phyloP scores from a whole-genome alignment of 2,113 vertebrate genomes.

The Macquaria australasica region DNA sequence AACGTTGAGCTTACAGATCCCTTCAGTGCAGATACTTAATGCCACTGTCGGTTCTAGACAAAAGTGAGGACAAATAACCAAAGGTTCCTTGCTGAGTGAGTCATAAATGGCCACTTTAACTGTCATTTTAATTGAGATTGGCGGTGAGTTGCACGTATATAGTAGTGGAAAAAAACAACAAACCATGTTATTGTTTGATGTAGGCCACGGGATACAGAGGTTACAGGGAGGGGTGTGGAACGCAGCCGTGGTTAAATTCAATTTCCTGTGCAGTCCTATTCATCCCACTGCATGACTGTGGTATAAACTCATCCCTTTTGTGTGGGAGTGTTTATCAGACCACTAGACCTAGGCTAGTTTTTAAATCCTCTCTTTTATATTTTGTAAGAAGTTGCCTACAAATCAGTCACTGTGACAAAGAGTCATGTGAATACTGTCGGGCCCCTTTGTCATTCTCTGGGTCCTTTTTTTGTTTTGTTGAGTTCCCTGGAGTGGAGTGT shows the following conservation, averaged over 20 bases:
- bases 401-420: slow-evolving; percentile 30
- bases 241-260: slow-evolving; percentile 59
- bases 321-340: slow-evolving; percentile 60
- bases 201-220: slow-evolving; percentile 56
- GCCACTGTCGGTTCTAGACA: not conserved
- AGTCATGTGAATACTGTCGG: not conserved
- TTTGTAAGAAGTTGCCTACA: slow-evolving; percentile 8
- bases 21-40: not conserved
- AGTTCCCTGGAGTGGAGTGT: not conserved
- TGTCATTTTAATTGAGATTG: slow-evolving; percentile 44
- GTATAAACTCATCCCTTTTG: slow-evolving; percentile 58
- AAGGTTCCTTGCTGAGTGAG: slow-evolving; percentile 19
- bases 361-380: slow-evolving; percentile 18
- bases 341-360: not conserved
- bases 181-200: slow-evolving; percentile 63
- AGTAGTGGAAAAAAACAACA: slow-evolving; percentile 37
- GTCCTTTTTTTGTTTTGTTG: not conserved
- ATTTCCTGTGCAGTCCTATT: slow-evolving; percentile 67
- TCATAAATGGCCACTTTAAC: slow-evolving; percentile 59
- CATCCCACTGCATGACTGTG: slow-evolving; percentile 73
- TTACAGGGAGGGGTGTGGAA: slow-evolving; percentile 59
- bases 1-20: slow-evolving; percentile 5
- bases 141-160: slow-evolving; percentile 19
- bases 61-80: slow-evolving; percentile 2
- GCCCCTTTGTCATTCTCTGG: not conserved